phyloP scores from a whole-genome alignment of 2,888 invertebrate genomes.

The Eristalis tenax region DNA sequence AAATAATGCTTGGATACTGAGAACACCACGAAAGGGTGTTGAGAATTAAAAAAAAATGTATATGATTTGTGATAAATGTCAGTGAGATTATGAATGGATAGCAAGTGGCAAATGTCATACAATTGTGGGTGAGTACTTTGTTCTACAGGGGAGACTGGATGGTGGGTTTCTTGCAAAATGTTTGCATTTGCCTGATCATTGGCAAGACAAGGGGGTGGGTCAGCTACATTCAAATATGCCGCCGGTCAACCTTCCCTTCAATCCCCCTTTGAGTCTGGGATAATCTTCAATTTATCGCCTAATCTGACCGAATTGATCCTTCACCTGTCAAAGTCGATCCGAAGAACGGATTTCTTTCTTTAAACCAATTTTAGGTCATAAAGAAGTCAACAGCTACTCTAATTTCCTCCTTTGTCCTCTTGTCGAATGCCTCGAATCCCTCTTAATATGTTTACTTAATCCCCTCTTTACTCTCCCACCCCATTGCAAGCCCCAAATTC shows the following conservation, averaged over 20 bases:
- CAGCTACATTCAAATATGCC: too few relatives aligned
- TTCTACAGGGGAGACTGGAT: neutral
- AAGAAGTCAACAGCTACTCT: neutral
- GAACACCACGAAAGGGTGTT: slow-evolving; percentile 26
- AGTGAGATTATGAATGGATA: slow-evolving; percentile 35
- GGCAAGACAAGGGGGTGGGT: too few relatives aligned
- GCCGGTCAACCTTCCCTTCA: neutral
- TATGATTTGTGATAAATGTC: slow-evolving; percentile 32
- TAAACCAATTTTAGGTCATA: neutral
- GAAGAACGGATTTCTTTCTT: neutral
- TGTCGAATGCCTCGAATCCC: neutral
- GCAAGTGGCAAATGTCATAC: slow-evolving; percentile 28
- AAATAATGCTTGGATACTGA: slow-evolving; percentile 72
- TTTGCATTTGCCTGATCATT: too few relatives aligned
- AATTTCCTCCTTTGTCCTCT: neutral
- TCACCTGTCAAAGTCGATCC: neutral
- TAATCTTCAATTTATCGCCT: neutral
- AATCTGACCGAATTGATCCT: neutral
- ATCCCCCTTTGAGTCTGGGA: slow-evolving; percentile 1
- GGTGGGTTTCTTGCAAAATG: too few relatives aligned
- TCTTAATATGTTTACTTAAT: slow-evolving; percentile 33
- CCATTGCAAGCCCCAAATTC: neutral
- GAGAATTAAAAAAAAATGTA: neutral
- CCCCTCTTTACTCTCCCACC: neutral
- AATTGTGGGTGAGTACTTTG: neutral